phyloP scores from a whole-genome alignment of 1,140 invertebrate genomes.

The Antheraea pernyi region DNA sequence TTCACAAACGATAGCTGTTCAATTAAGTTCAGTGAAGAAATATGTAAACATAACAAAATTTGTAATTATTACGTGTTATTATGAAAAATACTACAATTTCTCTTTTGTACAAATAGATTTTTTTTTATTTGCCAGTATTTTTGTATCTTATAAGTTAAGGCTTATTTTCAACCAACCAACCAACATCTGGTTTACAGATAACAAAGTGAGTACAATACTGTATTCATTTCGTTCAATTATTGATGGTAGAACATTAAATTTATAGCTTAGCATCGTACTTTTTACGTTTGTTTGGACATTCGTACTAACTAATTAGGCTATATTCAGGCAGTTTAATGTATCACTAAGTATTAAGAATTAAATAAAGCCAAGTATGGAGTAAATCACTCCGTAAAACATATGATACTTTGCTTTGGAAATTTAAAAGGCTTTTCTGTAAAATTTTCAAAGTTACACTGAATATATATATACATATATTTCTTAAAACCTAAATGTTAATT shows the following conservation, averaged over 20 bases:
- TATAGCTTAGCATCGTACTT: background rate
- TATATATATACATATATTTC: too few relatives aligned
- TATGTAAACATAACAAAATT: conserved; percentile 2
- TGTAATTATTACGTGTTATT: background rate
- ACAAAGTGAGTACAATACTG: too few relatives aligned
- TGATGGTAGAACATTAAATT: too few relatives aligned
- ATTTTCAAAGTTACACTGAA: too few relatives aligned
- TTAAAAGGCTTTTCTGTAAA: too few relatives aligned
- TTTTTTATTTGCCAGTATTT: conserved; percentile 27
- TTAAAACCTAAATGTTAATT: background rate
- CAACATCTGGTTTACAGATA: background rate
- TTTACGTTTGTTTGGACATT: conserved; percentile 18
- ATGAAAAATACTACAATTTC: conserved; percentile 30
- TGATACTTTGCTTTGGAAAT: too few relatives aligned
- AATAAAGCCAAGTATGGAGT: background rate
- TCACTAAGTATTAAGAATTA: background rate
- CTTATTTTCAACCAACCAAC: background rate
- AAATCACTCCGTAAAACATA: too few relatives aligned
- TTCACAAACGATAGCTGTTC: background rate
- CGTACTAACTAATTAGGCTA: background rate
- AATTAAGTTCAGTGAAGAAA: background rate
- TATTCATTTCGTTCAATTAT: too few relatives aligned
- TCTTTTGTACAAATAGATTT: conserved; percentile 23
- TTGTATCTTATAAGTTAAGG: background rate
- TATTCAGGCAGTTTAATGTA: background rate